Conservation (phyloP, 2,797 vertebrate genomes). For the Anolis apletophallus region DNA sequence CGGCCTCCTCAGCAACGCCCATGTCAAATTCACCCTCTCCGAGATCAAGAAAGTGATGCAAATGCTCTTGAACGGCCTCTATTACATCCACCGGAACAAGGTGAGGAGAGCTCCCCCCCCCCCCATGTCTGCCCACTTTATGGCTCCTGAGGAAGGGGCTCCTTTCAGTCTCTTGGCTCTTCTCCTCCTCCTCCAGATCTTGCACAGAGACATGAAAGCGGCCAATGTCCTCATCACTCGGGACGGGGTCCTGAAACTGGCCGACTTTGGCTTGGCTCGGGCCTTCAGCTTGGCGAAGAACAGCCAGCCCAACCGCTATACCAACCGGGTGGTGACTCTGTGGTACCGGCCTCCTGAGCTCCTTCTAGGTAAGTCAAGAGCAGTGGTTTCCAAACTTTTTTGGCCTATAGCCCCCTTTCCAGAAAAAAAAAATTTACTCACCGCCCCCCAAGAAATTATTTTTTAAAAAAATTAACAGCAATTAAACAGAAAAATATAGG, state of each 20-base stretch:
- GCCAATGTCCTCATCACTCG: slow-evolving; percentile 96
- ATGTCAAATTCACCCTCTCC: slow-evolving; percentile 95
- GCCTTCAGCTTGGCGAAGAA: slow-evolving; percentile 98
- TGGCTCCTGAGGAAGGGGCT: too few relatives aligned
- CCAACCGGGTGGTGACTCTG: slow-evolving; percentile 95
- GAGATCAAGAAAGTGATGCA: slow-evolving; percentile 99
- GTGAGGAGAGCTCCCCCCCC: slow-evolving; percentile 66
- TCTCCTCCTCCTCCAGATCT: slow-evolving; percentile 81
- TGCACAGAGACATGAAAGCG: slow-evolving; percentile 98
- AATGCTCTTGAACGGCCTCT: slow-evolving; percentile 96
- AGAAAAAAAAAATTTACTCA: too few relatives aligned
- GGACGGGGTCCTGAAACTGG: slow-evolving; percentile 94
- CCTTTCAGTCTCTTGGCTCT: fast-evolving
- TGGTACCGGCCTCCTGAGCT: slow-evolving; percentile 98
- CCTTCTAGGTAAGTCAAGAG: slow-evolving; percentile 84
- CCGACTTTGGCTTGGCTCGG: slow-evolving; percentile 94
- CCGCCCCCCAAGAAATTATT: too few relatives aligned
- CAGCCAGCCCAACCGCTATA: slow-evolving; percentile 97
- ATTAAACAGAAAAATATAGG: too few relatives aligned
- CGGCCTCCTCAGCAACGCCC: slow-evolving; percentile 94
- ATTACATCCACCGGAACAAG: slow-evolving; percentile 99
- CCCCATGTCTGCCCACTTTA: neutral
- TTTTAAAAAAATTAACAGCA: too few relatives aligned
- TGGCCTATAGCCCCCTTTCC: too few relatives aligned
- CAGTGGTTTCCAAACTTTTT: too few relatives aligned